A percentile compares a stretch with the other conserved stretches of the same genome.
Evolutionary conservation across 2,888 invertebrate species (phyloP).

Genomic region (Psylliodes chrysocephalus): DNA sequence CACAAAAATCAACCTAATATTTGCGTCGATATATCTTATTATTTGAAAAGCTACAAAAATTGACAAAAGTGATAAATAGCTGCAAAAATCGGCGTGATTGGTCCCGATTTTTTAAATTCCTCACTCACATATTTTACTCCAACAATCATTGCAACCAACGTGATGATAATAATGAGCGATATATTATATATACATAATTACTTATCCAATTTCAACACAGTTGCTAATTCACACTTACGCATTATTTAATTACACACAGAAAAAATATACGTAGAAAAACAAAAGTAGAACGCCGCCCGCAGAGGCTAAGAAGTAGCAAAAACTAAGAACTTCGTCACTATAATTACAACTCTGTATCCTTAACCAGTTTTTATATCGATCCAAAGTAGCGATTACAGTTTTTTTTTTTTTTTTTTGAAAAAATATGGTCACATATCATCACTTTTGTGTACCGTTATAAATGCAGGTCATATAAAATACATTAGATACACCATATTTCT

Average conservation of each 20-base stretch:
- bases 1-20: no score
- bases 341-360: slow-evolving; percentile 15
- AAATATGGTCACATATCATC: slow-evolving; percentile 30
- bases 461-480: slow-evolving; percentile 32
- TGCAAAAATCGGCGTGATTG: no score
- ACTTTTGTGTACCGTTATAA: slow-evolving; percentile 33
- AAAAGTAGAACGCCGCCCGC: slow-evolving; percentile 3
- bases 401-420: slow-evolving; percentile 11
- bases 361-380: slow-evolving; percentile 24
- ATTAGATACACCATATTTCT: slow-evolving; percentile 26
- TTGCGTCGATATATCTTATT: no score
- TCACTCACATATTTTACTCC: no score
- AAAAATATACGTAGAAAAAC: background rate
- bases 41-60: no score
- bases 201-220: background rate
- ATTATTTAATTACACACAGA: background rate
- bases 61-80: no score
- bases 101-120: no score
- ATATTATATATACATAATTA: background rate
- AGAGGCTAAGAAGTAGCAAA: slow-evolving; percentile 8
- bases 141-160: no score
- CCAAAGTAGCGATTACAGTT: slow-evolving; percentile 24
- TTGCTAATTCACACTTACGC: background rate
- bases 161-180: background rate
- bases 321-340: slow-evolving; percentile 10